These are phyloP conservation scores for Tangara arthus DNA, from an alignment of 2,797 vertebrate genomes.

Conservation along the genomic window DNA sequence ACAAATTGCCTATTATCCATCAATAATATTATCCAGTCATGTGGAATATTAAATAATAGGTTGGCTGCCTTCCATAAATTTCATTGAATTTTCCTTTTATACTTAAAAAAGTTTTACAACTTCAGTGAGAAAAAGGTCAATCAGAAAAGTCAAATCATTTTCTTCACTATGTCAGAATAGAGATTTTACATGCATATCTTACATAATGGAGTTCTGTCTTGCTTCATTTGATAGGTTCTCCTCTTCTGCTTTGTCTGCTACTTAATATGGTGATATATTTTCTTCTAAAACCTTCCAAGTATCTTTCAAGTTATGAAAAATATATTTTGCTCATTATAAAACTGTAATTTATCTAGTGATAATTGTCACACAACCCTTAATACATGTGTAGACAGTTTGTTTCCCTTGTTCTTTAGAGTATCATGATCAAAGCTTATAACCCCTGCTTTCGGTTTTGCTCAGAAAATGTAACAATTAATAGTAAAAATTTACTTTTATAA, in stretches of 20 bases:
- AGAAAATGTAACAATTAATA: background rate
- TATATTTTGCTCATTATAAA: background rate
- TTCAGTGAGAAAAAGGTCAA: conserved; percentile 23
- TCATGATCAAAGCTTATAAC: background rate
- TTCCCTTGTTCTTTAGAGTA: background rate
- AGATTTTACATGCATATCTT: background rate
- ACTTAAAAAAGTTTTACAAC: background rate
- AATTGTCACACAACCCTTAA: background rate
- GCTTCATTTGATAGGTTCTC: background rate
- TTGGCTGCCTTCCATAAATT: conserved; percentile 43
- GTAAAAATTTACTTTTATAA: background rate
- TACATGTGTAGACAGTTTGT: background rate
- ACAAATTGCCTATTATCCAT: conserved; percentile 32
- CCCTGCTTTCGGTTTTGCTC: background rate
- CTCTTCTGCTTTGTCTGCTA: background rate
- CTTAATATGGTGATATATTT: conserved; percentile 10
- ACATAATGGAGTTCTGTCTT: conserved; percentile 13
- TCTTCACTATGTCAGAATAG: background rate
- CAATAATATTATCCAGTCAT: conserved; percentile 28
- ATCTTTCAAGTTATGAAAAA: conserved; percentile 2
- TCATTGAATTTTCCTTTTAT: background rate
- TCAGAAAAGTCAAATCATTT: background rate
- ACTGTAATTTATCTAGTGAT: background rate
- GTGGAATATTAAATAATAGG: conserved; percentile 44
- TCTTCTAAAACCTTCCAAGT: background rate